Evolutionary conservation across 2,797 vertebrate genomes (phyloP), one percentile per base, ranked within the genome.

Genomic region (Triplophysa yarkandensis): DNA sequence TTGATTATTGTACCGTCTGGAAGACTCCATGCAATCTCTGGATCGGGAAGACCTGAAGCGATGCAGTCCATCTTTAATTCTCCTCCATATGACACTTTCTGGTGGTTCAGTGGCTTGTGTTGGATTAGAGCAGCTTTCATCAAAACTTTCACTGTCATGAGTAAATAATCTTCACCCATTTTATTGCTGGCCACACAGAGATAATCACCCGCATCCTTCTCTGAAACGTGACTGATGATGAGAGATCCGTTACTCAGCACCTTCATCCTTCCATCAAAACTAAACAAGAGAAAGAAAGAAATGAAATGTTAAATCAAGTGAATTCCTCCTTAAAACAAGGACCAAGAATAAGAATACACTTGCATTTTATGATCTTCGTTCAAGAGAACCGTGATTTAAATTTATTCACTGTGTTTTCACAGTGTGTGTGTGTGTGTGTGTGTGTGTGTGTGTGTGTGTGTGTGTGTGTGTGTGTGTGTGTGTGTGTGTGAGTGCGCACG

Each of bases 1-100:
- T 93, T 95, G 28, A 96, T 90, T 89, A 92, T 92, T 80, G 94
- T 95, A 57, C 97, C 97, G 32, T 98, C 96, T 0, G 97, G 97
- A 2, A 99, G 89, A 77, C 92, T 89, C 97, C 97, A 99, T 2
- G 86, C 93, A 71, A 98, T 94, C 63, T 94, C 92, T 0, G 97
- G 97, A 80, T 93, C 88, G 50, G 97, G 97, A n/a, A 94, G 84
- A 39, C 97, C 97, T 0, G 94, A 95, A 74, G 95, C 96, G 71
- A 95, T 86, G 78, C 97, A 99, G 85, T 99, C 96, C n/a, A 99
- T 94, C 79, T 94, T 93, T n/a, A 99, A 86, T 32, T 94, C 87
- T 2, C 92, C 93, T 3, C 97, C 97, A 0, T 93, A 91, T 5
- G 84, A 87, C 44, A 99, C 95, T 70, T 90, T 91, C 68, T 92